Conservation (phyloP, 2,888 invertebrate species). For the Idaea dimidiata region DNA sequence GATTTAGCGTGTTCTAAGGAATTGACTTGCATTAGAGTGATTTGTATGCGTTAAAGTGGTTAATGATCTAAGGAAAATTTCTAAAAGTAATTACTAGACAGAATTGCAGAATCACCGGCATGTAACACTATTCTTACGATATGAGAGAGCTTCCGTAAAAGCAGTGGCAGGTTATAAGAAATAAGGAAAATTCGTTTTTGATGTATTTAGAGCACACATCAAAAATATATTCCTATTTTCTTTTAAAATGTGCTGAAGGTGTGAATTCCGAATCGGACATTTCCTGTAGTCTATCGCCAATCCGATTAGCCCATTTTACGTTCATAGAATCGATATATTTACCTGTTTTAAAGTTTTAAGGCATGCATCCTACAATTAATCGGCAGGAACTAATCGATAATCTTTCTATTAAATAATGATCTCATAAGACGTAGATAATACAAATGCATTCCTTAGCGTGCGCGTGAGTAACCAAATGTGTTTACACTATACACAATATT, state of each 20-base stretch:
- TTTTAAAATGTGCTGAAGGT: no score
- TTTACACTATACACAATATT: neutral
- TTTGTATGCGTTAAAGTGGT: neutral
- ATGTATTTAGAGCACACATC: no score
- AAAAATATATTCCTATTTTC: no score
- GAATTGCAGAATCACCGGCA: neutral
- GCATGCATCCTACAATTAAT: neutral
- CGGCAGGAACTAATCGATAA: neutral
- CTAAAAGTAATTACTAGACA: neutral
- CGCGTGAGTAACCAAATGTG: slow-evolving; percentile 3
- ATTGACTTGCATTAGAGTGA: neutral
- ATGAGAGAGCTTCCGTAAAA: no score
- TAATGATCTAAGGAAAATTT: neutral
- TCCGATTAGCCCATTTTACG: no score
- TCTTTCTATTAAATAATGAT: slow-evolving; percentile 5
- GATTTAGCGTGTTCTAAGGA: neutral
- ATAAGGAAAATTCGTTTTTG: no score
- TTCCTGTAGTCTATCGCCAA: no score
- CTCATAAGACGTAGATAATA: slow-evolving; percentile 12
- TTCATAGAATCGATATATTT: no score
- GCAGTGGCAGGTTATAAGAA: no score
- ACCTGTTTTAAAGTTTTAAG: no score
- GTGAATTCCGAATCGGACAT: no score
- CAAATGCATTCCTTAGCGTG: neutral
- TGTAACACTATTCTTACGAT: no score